A percentile compares a stretch with the other conserved stretches of the same genome.
These are phyloP conservation scores for Melanotus villosus DNA, from an alignment of 2,888 invertebrate genomes.

Conservation along the genomic window DNA sequence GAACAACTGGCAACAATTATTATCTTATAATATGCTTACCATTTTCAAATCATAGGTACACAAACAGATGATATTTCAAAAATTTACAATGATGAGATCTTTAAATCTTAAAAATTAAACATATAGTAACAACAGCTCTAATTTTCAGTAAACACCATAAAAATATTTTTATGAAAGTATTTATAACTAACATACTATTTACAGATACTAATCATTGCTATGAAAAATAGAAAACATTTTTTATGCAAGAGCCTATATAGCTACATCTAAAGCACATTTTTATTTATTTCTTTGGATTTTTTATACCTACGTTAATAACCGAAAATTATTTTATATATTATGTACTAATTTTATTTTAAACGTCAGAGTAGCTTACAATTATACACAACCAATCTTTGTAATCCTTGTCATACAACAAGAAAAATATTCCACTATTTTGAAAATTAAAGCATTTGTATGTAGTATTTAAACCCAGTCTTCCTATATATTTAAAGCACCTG, in stretches of 20 bases:
- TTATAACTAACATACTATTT: conserved; percentile 25
- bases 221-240: conserved; percentile 41
- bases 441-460: too few relatives aligned
- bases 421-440: too few relatives aligned
- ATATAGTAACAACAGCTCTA: conserved; percentile 31
- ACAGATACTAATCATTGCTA: conserved; percentile 35
- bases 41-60: conserved; percentile 28
- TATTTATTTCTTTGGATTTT: conserved; percentile 24
- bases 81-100: conserved; percentile 36
- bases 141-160: conserved; percentile 30
- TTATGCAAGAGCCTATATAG: conserved; percentile 25
- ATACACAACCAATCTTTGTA: too few relatives aligned
- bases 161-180: conserved; percentile 37
- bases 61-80: conserved; percentile 4
- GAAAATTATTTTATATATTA: too few relatives aligned
- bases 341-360: too few relatives aligned
- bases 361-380: too few relatives aligned
- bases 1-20: conserved; percentile 41
- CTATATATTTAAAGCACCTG: too few relatives aligned
- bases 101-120: conserved; percentile 35
- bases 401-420: too few relatives aligned
- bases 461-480: too few relatives aligned
- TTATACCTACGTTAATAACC: background rate
- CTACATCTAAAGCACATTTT: conserved; percentile 36
- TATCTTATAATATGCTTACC: conserved; percentile 24